Percentiles rank a stretch among this genome's conserved stretches.
phyloP scores from a whole-genome alignment of 1,140 invertebrate species.

The Orchestia grillus region DNA sequence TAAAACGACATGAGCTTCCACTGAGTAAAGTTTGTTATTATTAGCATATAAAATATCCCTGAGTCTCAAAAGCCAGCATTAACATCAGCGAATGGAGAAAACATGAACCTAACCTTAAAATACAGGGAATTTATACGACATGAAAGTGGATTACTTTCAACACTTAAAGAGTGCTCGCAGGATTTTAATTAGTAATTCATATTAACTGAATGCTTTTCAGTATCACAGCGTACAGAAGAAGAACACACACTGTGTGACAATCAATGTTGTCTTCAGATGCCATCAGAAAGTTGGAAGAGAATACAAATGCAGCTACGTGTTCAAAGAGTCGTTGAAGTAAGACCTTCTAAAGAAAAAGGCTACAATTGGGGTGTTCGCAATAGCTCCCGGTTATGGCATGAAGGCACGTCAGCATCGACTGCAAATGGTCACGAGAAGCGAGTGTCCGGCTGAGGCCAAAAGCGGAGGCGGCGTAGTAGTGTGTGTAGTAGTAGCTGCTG shows the following conservation, averaged over 20 bases:
- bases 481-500: conserved; percentile 40
- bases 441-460: conserved; percentile 24
- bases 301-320: background rate
- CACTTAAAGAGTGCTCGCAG: background rate
- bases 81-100: background rate
- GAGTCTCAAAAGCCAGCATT: background rate
- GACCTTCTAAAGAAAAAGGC: background rate
- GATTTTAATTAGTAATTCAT: background rate
- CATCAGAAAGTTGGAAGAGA: background rate
- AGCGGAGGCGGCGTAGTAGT: conserved; percentile 37
- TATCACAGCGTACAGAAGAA: background rate
- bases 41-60: too few relatives aligned
- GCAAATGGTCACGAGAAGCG: conserved; percentile 39
- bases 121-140: background rate
- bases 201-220: background rate
- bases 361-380: background rate
- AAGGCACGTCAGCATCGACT: background rate
- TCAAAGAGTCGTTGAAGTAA: background rate
- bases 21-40: too few relatives aligned
- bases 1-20: too few relatives aligned
- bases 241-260: background rate
- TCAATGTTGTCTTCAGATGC: background rate
- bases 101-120: background rate
- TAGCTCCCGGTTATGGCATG: background rate
- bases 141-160: background rate